Evolutionary conservation across 2,888 invertebrate species (phyloP), one percentile per base, ranked within the genome.

Genomic region (Aporophyla nigra): DNA sequence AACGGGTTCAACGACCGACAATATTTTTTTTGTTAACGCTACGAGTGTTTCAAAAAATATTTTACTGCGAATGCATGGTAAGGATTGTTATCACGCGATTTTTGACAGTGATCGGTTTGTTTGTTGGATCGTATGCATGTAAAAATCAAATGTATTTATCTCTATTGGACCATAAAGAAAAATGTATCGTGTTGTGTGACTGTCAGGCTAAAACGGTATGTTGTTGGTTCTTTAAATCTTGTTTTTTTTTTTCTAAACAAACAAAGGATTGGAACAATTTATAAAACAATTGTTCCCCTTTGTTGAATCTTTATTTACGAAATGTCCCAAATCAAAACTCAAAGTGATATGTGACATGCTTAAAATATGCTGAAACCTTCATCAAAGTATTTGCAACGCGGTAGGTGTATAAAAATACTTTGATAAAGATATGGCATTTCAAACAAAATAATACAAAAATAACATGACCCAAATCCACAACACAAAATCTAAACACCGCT

Each of bases 1-100:
- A 78, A 73, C 54, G 62, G 59, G 86, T 83, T 86, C 74, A 82
- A 78, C 67, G 72, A 75, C 73, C 82, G 51, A 62, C 69, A 69
- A 69, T 81, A 68, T 81, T 84, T 74, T 76, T 63, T 24, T 46
- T 24, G 9, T 3, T 24, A 76, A 14, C 61, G 54, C 27, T 63
- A 40, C 27, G 46, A 14, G 10, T 59, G 24, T 62, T 43, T 76
- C 40, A n/a, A 70, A 46, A 58, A 65, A 78, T 82, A 70, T 82
- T 82, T 53, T 69, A 65, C 53, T 53, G 61, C 59, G 43, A 54
- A 59, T 56, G 58, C 70, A 67, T 27, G 66, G 65, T 61, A n/a
- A 58, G 49, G 71, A 68, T 54, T 53, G 70, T 65, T 73, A 74
- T 54, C 86, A 85, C 83, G 83, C 83, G 68, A 85, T 65, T 74